These are phyloP conservation scores for Protobothrops mucrosquamatus DNA, from an alignment of 2,113 vertebrate genomes.

Conservation along the genomic window DNA sequence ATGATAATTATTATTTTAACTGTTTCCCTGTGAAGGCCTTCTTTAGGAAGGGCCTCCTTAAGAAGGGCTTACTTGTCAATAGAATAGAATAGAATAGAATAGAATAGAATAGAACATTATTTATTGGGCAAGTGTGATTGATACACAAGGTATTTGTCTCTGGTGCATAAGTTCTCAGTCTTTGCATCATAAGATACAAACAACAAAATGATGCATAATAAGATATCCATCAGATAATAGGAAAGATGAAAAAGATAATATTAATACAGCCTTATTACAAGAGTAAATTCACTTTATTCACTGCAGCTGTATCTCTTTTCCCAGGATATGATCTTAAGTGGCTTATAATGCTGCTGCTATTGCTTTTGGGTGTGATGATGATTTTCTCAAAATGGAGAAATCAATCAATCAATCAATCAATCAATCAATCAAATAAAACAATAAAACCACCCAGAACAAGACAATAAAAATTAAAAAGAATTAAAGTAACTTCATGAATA, in stretches of 20 bases:
- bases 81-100: not conserved
- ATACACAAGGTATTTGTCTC: too few relatives aligned
- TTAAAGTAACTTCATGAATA: not conserved
- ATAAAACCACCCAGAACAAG: not conserved
- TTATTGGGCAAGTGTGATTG: too few relatives aligned
- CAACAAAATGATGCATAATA: not conserved
- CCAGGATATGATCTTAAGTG: not conserved
- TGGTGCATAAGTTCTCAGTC: too few relatives aligned
- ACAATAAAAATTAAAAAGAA: not conserved
- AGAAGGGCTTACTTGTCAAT: not conserved
- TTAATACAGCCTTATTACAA: not conserved
- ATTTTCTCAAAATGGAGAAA: not conserved
- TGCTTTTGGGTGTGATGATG: not conserved
- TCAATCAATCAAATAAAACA: not conserved
- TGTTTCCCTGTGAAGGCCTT: not conserved
- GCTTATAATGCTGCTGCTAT: not conserved
- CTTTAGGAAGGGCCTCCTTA: not conserved
- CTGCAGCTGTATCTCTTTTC: not conserved
- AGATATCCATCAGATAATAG: not conserved
- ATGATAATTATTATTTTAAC: not conserved
- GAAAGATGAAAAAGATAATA: not conserved
- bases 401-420: not conserved
- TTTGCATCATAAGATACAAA: too few relatives aligned
- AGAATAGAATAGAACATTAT: not conserved
- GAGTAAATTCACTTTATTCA: not conserved